These are phyloP conservation scores for Nomada hirtipes DNA, from an alignment of 2,888 invertebrate genomes.

Conservation along the genomic window DNA sequence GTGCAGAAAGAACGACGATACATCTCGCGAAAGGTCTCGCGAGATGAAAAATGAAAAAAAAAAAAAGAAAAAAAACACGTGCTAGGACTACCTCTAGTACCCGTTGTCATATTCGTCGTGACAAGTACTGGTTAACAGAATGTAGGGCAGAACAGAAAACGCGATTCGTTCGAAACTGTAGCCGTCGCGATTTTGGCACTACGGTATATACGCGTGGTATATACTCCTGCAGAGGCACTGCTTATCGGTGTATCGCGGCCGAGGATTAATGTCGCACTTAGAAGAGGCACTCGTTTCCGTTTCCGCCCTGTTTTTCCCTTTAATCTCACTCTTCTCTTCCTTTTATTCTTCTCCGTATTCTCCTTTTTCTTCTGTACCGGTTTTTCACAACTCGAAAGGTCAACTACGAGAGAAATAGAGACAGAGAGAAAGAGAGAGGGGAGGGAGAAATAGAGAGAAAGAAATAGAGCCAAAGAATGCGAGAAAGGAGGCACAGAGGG, in stretches of 20 bases:
- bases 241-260: neutral
- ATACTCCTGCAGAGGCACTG: neutral
- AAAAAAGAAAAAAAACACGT: too few species aligned
- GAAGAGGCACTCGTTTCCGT: neutral
- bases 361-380: neutral
- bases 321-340: neutral
- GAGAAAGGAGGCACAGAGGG: too few species aligned
- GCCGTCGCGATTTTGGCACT: slow-evolving; percentile 11
- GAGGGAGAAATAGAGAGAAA: neutral
- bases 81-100: too few species aligned
- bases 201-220: neutral
- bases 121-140: neutral
- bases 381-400: neutral
- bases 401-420: neutral
- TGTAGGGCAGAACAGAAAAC: too few species aligned
- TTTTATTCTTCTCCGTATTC: neutral
- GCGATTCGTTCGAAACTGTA: neutral
- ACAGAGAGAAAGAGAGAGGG: neutral
- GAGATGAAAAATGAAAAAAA: too few species aligned
- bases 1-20: too few species aligned
- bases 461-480: too few species aligned
- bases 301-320: neutral
- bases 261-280: too few species aligned
- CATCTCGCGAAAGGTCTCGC: too few species aligned
- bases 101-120: neutral